Percentiles rank a stretch among this genome's conserved stretches.
Conservation (phyloP, 2,888 invertebrate species). For the Melinopterus prodromus region DNA sequence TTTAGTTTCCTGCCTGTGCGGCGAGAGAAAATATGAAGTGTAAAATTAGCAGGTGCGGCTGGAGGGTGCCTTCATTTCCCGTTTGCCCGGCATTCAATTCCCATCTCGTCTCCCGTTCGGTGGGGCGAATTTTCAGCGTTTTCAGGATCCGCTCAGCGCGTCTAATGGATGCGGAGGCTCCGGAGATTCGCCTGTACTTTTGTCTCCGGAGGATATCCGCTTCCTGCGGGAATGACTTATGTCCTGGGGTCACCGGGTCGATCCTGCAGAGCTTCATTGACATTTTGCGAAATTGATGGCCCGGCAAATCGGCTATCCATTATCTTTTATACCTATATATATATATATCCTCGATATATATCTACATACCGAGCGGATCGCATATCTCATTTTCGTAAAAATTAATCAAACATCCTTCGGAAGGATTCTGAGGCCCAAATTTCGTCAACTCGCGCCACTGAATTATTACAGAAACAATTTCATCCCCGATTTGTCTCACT, state of each 20-base stretch:
- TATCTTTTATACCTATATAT: background rate
- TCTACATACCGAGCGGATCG: too few species aligned
- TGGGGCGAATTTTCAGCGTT: background rate
- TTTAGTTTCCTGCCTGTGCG: too few species aligned
- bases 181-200: background rate
- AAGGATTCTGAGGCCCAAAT: too few species aligned
- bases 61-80: background rate
- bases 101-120: background rate
- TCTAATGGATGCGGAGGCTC: background rate
- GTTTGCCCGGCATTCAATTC: background rate
- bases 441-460: too few species aligned
- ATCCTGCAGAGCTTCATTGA: background rate
- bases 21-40: background rate
- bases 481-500: too few species aligned
- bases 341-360: too few species aligned
- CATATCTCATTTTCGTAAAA: too few species aligned
- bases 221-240: conserved; percentile 4
- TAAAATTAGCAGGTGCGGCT: background rate
- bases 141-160: background rate
- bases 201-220: background rate
- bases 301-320: background rate
- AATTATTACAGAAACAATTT: too few species aligned
- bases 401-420: too few species aligned
- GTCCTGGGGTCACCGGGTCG: background rate
- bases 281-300: background rate